Evolutionary conservation across 2,888 invertebrate genomes (phyloP).

Genomic region (Carterocephalus palaemon): DNA sequence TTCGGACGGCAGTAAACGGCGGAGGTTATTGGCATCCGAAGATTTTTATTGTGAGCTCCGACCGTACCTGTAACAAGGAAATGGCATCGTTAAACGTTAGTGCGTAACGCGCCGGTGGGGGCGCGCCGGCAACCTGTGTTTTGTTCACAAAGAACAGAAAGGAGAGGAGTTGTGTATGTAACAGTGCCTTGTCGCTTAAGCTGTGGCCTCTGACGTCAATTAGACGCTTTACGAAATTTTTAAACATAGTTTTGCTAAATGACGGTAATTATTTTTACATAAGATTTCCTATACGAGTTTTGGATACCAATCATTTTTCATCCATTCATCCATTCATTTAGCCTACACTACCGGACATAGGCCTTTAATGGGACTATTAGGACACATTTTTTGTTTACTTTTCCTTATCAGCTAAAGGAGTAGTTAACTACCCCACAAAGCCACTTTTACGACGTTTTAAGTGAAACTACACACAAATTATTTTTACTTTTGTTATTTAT

Average conservation of each 20-base stretch:
- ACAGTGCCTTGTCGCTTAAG: no score
- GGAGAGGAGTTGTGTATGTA: no score
- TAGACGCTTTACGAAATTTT: no score
- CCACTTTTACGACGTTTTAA: not conserved
- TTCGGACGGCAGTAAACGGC: slow-evolving; percentile 13
- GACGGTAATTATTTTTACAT: no score
- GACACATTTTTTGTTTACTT: not conserved
- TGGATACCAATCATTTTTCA: no score
- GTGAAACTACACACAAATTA: not conserved
- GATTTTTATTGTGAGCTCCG: slow-evolving; percentile 36
- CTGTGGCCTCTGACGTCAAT: no score
- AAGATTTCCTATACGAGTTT: no score
- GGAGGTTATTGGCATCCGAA: slow-evolving; percentile 31
- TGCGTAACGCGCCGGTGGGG: slow-evolving; percentile 7
- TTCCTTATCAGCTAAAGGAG: not conserved
- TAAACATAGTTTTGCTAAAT: no score
- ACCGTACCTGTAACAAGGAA: slow-evolving; percentile 59
- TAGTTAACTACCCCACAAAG: not conserved
- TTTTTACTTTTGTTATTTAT: not conserved
- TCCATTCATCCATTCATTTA: no score
- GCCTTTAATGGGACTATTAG: not conserved
- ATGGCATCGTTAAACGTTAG: slow-evolving; percentile 52
- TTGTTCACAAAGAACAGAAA: no score
- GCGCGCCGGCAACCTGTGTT: no score
- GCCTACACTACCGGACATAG: no score